These are phyloP conservation scores for Penelope pileata DNA, from an alignment of 2,113 vertebrate species.

Conservation along the genomic window DNA sequence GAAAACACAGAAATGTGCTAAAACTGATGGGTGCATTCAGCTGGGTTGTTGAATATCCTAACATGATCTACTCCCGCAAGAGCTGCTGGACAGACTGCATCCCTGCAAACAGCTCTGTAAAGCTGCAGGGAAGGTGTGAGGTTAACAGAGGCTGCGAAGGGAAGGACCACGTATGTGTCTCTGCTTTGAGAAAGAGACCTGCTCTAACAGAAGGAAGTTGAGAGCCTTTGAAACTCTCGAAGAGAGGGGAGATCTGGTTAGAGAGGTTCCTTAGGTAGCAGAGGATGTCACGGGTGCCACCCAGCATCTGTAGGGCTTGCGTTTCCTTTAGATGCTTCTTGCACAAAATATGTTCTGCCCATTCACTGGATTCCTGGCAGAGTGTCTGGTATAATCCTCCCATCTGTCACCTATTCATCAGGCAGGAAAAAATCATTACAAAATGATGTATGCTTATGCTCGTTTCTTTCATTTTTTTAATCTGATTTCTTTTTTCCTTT, in stretches of 20 bases:
- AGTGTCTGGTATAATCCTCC: background rate
- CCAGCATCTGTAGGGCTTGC: accelerated
- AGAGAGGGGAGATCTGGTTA: background rate
- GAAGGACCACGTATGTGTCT: accelerated
- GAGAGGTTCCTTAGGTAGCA: background rate
- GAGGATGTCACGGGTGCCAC: background rate
- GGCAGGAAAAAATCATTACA: background rate
- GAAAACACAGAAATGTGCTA: background rate
- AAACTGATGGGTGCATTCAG: background rate
- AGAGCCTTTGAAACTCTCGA: background rate
- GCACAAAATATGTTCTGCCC: background rate
- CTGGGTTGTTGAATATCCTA: background rate
- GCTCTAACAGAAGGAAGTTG: background rate
- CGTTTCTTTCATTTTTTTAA: background rate
- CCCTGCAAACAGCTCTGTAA: background rate
- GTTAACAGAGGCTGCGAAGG: background rate
- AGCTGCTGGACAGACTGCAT: background rate
- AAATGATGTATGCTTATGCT: background rate
- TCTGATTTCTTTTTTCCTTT: conserved; percentile 36
- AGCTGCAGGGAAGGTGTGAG: background rate
- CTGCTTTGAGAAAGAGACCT: background rate
- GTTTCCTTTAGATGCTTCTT: background rate
- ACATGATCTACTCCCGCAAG: background rate
- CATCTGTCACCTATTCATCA: background rate
- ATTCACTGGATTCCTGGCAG: background rate